These are phyloP conservation scores for Geococcyx californianus DNA, from an alignment of 2,113 vertebrate species.

Conservation along the genomic window DNA sequence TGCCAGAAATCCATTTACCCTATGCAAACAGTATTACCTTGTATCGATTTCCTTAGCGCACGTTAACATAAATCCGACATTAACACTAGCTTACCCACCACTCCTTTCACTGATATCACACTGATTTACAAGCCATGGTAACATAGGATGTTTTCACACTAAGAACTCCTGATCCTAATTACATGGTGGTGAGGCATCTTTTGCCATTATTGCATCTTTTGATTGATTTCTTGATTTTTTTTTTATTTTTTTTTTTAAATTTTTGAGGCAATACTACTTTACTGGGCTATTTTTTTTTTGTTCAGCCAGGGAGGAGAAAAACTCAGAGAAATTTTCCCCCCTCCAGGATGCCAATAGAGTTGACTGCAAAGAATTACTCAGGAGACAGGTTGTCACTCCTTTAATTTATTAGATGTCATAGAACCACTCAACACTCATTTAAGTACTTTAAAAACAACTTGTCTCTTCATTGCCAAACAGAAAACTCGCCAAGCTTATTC, in stretches of 20 bases:
- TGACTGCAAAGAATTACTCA: not conserved
- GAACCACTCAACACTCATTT: not conserved
- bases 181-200: not conserved
- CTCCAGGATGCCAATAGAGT: not conserved
- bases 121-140: not conserved
- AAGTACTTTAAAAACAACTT: slow-evolving; percentile 8
- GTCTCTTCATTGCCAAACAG: not conserved
- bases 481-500: not conserved
- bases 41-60: not conserved
- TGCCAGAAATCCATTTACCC: slow-evolving; percentile 44
- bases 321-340: not conserved
- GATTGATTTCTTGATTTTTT: not conserved
- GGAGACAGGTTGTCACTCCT: not conserved
- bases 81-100: not conserved
- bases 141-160: not conserved
- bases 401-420: slow-evolving; percentile 19
- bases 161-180: not conserved
- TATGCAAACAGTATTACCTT: slow-evolving; percentile 18
- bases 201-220: not conserved
- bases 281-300: not conserved
- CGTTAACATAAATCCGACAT: slow-evolving; percentile 27
- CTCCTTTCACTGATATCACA: not conserved
- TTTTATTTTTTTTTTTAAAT: not conserved
- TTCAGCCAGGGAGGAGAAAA: not conserved
- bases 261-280: not conserved